Percentiles rank a stretch among this genome's conserved stretches.
Conservation (phyloP, 2,797 vertebrate genomes). For the Carapus acus region DNA sequence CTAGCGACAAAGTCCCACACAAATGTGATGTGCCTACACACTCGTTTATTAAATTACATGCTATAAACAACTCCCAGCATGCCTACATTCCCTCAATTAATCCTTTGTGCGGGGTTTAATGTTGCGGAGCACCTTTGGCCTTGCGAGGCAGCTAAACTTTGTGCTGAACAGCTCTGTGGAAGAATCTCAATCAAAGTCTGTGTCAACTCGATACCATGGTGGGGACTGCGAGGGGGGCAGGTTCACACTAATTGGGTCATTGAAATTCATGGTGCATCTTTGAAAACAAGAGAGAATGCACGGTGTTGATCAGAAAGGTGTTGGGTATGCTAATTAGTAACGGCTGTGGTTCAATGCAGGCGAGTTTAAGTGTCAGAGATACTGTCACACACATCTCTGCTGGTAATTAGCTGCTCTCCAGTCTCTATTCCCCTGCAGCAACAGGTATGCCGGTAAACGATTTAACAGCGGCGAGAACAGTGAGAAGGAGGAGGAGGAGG, state of each 20-base stretch:
- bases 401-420: slow-evolving; percentile 41
- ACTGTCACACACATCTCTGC: slow-evolving; percentile 41
- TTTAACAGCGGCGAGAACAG: too few relatives aligned
- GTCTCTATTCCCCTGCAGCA: slow-evolving; percentile 25
- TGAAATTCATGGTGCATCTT: slow-evolving; percentile 65
- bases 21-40: background rate
- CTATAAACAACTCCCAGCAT: background rate
- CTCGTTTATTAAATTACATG: background rate
- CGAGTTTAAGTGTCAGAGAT: slow-evolving; percentile 47
- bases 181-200: slow-evolving; percentile 59
- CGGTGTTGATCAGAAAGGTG: slow-evolving; percentile 70
- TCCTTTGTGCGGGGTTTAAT: slow-evolving; percentile 2
- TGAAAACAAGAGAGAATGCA: slow-evolving; percentile 59
- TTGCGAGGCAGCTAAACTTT: slow-evolving; percentile 40
- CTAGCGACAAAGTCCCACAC: background rate
- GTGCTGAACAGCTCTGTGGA: slow-evolving; percentile 40
- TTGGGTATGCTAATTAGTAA: slow-evolving; percentile 66
- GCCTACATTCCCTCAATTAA: slow-evolving; percentile 7
- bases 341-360: slow-evolving; percentile 53
- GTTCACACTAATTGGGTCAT: slow-evolving; percentile 66
- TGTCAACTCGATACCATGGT: slow-evolving; percentile 48
- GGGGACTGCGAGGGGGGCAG: too few relatives aligned
- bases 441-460: too few relatives aligned
- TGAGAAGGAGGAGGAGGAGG: slow-evolving; percentile 34
- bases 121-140: slow-evolving; percentile 2